Evolutionary conservation across 2,888 invertebrate genomes (phyloP).

Genomic region (Sminthurinus aureus): DNA sequence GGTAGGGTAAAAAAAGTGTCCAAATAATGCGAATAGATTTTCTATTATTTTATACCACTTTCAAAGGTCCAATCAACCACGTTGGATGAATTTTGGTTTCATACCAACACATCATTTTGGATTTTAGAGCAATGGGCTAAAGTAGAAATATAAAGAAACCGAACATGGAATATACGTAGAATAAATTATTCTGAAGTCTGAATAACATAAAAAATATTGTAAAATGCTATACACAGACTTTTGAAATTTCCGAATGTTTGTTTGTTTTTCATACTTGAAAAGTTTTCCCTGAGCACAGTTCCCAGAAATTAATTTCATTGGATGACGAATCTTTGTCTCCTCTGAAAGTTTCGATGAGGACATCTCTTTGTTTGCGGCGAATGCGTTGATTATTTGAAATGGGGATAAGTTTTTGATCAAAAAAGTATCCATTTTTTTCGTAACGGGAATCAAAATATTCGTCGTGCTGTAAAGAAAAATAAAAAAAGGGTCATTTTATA

Average conservation of each 20-base stretch:
- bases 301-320: constrained; percentile 15
- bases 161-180: too few species aligned
- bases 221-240: background rate
- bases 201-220: too few species aligned
- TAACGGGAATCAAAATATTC: background rate
- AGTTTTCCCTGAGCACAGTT: constrained; percentile 5
- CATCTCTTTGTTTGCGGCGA: constrained; percentile 7
- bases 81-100: constrained; percentile 43
- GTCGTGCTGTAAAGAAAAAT: background rate
- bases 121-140: background rate
- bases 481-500: background rate
- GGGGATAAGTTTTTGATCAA: constrained; percentile 2
- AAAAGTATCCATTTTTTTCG: background rate
- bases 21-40: too few species aligned
- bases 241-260: background rate
- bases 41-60: constrained; percentile 20
- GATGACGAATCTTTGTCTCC: background rate
- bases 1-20: too few species aligned
- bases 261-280: background rate
- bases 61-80: constrained; percentile 48
- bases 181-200: too few species aligned
- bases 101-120: constrained; percentile 46
- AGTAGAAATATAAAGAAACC: too few species aligned
- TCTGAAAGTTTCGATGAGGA: background rate
- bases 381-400: background rate